Evolutionary conservation across 2,888 invertebrate genomes (phyloP), one percentile per base, ranked within the genome.

Genomic region (Scaptomyza cyrtandrae): DNA sequence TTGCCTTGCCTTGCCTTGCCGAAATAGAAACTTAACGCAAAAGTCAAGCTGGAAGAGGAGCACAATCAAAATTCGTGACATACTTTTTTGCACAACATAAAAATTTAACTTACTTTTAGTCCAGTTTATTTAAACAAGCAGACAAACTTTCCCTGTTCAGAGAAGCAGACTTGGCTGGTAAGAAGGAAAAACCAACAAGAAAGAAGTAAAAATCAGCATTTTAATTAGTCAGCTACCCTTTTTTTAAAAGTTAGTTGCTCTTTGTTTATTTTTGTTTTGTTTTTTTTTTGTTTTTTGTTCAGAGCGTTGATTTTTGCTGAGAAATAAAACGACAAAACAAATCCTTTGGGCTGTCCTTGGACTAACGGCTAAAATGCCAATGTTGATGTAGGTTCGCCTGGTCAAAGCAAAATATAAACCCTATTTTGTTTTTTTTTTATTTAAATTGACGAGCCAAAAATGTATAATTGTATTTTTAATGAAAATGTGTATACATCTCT

Each of bases 161-260:
- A 27, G 53, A 39, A 10, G 4, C 10, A 19, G 10, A n/a, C 50
- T 35, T 50, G 45, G 56, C 41, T 49, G 54, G 27, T 27, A 48
- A 48, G 44, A 44, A 44, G 54, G 43, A 46, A 19, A 48, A 59
- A 59, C 49, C n/a, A 29, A 13, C 35, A 41, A 67, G 48, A 49
- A 59, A 43, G 45, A 61, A 66, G 45, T 58, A 70, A 63, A 53
- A 49, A 35, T 6, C 62, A 46, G 70, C 64, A 69, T 83, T 73
- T 83, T 83, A 88, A 83, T 83, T 83, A 83, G 88, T 75, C 59
- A 39, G 46, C 57, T 70, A 67, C 62, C 16, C 44, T n/a, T 60
- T 57, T 50, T 41, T 5, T 0, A 9, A 27, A 43, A 52, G 45
- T 0, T 43, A 48, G 10, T 59, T 55, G 31, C 10, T 37, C n/a